Conservation (phyloP, 2,888 invertebrate genomes). For the Nomada lathburiana region DNA sequence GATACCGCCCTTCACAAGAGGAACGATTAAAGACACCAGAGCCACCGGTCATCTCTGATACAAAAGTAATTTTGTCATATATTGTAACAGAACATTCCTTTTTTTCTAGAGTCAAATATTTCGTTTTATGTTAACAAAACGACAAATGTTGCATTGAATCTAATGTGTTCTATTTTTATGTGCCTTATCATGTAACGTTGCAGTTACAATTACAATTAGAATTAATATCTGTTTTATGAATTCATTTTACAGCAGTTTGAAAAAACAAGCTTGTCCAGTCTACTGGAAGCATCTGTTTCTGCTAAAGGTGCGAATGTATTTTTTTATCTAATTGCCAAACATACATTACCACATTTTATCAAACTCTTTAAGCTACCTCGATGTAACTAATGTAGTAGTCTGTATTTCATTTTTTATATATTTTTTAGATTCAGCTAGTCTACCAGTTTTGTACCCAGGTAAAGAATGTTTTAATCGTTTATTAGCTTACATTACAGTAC, state of each 20-base stretch:
- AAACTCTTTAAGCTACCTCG: slow-evolving; percentile 29
- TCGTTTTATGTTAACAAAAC: slow-evolving; percentile 32
- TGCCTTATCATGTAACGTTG: slow-evolving; percentile 25
- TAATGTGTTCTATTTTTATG: slow-evolving; percentile 25
- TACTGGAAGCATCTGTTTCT: slow-evolving; percentile 83
- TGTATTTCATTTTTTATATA: slow-evolving; percentile 51
- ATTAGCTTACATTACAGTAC: background rate
- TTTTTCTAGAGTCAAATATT: slow-evolving; percentile 30
- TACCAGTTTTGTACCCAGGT: slow-evolving; percentile 81
- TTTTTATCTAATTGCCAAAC: slow-evolving; percentile 30
- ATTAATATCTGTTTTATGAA: slow-evolving; percentile 56
- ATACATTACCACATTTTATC: slow-evolving; percentile 22
- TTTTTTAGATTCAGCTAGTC: slow-evolving; percentile 77
- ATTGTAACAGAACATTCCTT: slow-evolving; percentile 22
- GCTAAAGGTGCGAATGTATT: slow-evolving; percentile 81
- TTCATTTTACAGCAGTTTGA: slow-evolving; percentile 80
- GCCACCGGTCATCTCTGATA: slow-evolving; percentile 82
- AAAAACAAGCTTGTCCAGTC: slow-evolving; percentile 84
- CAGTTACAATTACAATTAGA: slow-evolving; percentile 17
- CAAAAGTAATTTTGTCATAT: slow-evolving; percentile 79
- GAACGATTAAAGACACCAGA: slow-evolving; percentile 82
- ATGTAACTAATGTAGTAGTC: slow-evolving; percentile 27
- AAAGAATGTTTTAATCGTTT: slow-evolving; percentile 67
- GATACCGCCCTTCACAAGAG: slow-evolving; percentile 59
- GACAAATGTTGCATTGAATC: slow-evolving; percentile 17